Conservation (phyloP, 2,888 invertebrate genomes). For the Zeuzera pyrina region DNA sequence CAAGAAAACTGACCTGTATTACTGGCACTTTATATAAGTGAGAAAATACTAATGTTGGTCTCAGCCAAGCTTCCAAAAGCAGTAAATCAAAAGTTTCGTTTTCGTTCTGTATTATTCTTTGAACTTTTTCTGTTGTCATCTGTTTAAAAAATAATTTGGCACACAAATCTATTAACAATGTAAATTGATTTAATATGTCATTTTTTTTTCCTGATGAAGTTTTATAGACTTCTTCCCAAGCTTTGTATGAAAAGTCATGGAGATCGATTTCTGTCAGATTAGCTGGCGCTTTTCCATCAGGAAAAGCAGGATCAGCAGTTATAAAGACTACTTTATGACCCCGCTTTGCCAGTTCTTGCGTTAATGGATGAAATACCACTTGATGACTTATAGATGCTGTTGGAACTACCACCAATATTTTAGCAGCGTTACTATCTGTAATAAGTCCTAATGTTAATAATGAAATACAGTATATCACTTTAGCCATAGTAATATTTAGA, state of each 20-base stretch:
- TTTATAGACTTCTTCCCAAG: slow-evolving; percentile 8
- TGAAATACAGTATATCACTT: too few relatives aligned
- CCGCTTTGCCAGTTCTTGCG: slow-evolving; percentile 30
- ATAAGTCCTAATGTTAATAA: too few relatives aligned
- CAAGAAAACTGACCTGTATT: slow-evolving; percentile 35
- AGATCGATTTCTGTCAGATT: slow-evolving; percentile 42
- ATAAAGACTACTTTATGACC: slow-evolving; percentile 48
- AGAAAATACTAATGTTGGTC: slow-evolving; percentile 22
- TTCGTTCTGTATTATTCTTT: slow-evolving; percentile 13
- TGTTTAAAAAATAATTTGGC: slow-evolving; percentile 11
- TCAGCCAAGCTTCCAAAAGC: slow-evolving; percentile 25
- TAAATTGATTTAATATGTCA: slow-evolving; percentile 4
- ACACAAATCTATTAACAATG: slow-evolving; percentile 8
- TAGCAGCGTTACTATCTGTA: slow-evolving; percentile 3
- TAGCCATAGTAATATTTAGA: too few relatives aligned
- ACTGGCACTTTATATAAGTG: slow-evolving; percentile 33
- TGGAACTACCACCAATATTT: slow-evolving; percentile 11
- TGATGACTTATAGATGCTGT: slow-evolving; percentile 12
- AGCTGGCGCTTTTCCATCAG: slow-evolving; percentile 11
- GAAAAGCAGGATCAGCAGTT: slow-evolving; percentile 34
- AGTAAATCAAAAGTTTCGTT: slow-evolving; percentile 29
- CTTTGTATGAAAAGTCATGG: slow-evolving; percentile 23
- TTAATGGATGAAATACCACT: slow-evolving; percentile 10
- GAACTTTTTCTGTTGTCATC: slow-evolving; percentile 13
- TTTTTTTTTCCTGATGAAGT: too few relatives aligned